Conservation (phyloP, 2,797 vertebrate species). For the Sphenopsis melanotis region DNA sequence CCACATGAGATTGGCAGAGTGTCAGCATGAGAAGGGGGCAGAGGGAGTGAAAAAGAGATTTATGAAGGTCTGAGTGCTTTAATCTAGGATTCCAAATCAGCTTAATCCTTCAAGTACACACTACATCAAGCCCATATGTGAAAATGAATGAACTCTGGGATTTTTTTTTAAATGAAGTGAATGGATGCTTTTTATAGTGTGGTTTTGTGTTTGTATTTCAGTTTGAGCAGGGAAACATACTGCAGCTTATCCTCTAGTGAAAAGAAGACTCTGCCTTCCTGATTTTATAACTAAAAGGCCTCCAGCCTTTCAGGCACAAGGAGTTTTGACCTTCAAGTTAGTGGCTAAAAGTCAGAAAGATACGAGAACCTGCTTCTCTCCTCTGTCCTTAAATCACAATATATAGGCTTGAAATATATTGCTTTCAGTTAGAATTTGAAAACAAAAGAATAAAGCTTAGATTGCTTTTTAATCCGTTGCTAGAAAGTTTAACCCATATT, state of each 20-base stretch:
- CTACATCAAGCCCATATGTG: slow-evolving; percentile 45
- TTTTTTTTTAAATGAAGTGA: slow-evolving; percentile 14
- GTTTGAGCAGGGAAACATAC: neutral
- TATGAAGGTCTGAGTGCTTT: slow-evolving; percentile 64
- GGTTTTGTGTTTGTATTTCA: neutral
- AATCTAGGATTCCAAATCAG: slow-evolving; percentile 67
- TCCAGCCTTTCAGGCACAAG: neutral
- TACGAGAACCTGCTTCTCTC: neutral
- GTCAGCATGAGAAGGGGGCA: slow-evolving; percentile 58
- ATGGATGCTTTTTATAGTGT: slow-evolving; percentile 32
- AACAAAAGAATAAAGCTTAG: neutral
- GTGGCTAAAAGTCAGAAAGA: neutral
- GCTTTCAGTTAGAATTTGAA: neutral
- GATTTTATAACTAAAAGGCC: neutral
- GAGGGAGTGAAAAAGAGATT: slow-evolving; percentile 60
- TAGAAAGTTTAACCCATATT: neutral
- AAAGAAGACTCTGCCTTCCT: neutral
- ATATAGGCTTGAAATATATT: neutral
- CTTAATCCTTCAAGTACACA: slow-evolving; percentile 59
- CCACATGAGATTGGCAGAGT: slow-evolving; percentile 56
- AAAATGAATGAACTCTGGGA: slow-evolving; percentile 55
- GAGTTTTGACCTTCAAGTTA: neutral
- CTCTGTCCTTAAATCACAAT: neutral
- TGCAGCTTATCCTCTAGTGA: neutral
- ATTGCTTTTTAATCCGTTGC: neutral